Conservation (phyloP, 37 sponge, comb jelly and placozoan genomes). For the Haliclona indistincta region DNA sequence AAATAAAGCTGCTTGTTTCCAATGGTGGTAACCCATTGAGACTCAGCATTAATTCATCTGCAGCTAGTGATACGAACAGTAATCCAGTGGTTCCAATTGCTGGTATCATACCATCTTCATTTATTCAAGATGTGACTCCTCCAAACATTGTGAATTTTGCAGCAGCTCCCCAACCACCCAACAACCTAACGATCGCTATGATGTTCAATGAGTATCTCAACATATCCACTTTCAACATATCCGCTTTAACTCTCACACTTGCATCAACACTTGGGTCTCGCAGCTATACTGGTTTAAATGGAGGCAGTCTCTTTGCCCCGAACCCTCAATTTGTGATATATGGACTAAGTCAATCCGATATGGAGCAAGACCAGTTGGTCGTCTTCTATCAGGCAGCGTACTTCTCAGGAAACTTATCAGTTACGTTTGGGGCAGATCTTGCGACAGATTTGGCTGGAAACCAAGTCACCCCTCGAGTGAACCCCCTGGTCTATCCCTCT, state of each 20-base stretch:
- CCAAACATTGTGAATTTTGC: conserved; percentile 2
- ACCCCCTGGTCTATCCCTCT: not conserved
- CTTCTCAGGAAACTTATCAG: not conserved
- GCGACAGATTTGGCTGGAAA: conserved; percentile 10
- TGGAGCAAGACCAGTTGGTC: not conserved
- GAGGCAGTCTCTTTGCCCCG: not conserved
- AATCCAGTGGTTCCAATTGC: conserved; percentile 6
- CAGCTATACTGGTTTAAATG: not conserved
- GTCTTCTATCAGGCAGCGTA: not conserved
- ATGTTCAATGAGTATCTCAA: conserved; percentile 28
- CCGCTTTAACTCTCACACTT: not conserved
- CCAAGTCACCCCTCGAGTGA: not conserved
- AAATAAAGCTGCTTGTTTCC: not conserved
- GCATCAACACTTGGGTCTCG: not conserved
- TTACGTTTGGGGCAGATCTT: not conserved
- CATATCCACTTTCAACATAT: not conserved
- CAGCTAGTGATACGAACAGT: not conserved
- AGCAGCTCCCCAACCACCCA: conserved; percentile 9
- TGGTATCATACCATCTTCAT: not conserved
- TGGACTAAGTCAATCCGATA: not conserved
- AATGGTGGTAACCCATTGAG: too few species aligned
- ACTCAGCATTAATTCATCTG: not conserved
- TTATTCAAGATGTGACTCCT: conserved; percentile 17
- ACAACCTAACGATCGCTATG: not conserved
- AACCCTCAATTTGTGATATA: not conserved